Evolutionary conservation across 1,140 invertebrate genomes (phyloP).

Genomic region (Diorhabda elongata): DNA sequence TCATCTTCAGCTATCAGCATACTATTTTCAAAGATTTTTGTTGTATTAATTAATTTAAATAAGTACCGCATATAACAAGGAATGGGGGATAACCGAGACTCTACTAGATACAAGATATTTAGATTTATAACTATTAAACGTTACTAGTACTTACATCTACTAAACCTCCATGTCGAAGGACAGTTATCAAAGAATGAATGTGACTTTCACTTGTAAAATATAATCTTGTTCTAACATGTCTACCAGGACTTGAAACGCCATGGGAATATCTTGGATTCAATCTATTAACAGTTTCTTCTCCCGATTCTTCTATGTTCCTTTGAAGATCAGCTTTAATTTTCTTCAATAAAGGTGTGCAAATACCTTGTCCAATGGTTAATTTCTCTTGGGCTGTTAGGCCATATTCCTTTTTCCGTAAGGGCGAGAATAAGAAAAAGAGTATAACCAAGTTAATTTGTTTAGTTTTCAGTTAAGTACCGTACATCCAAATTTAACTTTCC

Average conservation of each 20-base stretch:
- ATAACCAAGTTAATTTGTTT: conserved; percentile 7
- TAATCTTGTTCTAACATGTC: conserved; percentile 93
- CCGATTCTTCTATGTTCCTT: conserved; percentile 82
- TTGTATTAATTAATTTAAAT: neutral
- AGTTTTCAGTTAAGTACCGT: neutral
- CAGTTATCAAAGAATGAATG: conserved; percentile 95
- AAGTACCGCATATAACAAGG: neutral
- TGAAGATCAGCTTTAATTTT: conserved; percentile 96
- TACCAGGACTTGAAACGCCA: conserved; percentile 94
- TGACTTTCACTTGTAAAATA: conserved; percentile 99
- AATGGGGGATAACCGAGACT: no score
- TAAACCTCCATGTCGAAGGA: conserved; percentile 89
- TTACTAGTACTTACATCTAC: conserved; percentile 65
- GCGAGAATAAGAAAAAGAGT: conserved; percentile 17
- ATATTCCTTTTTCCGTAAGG: conserved; percentile 72
- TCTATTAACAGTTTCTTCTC: conserved; percentile 89
- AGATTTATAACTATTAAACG: no score
- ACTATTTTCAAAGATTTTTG: neutral
- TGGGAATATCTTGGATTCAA: conserved; percentile 96
- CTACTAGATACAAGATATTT: no score
- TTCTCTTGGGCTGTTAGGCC: conserved; percentile 95
- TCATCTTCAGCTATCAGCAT: neutral
- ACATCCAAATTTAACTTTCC: neutral
- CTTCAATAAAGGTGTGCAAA: conserved; percentile 92
- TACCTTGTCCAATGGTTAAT: conserved; percentile 93